Percentiles rank a stretch among this genome's conserved stretches.
Conservation (phyloP, 1,140 invertebrate species). For the Chironomus striatipennis region DNA sequence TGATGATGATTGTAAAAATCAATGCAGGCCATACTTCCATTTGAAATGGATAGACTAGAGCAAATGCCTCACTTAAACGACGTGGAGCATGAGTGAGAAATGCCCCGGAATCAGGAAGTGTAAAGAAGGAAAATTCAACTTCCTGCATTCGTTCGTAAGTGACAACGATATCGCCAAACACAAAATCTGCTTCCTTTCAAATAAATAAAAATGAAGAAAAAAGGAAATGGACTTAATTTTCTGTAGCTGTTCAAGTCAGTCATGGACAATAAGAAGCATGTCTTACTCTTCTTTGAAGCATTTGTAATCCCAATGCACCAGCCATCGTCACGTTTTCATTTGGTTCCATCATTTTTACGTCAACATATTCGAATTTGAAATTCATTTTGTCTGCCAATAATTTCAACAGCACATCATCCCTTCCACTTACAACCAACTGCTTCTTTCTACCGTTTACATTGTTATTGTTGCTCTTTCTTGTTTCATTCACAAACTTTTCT, state of each 20-base stretch:
- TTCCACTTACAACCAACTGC: slow-evolving; percentile 43
- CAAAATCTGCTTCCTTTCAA: slow-evolving; percentile 55
- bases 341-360: slow-evolving; percentile 47
- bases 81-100: slow-evolving; percentile 61
- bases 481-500: too few relatives aligned
- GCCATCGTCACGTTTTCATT: slow-evolving; percentile 52
- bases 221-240: not conserved
- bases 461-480: too few relatives aligned
- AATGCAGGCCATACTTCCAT: slow-evolving; percentile 54
- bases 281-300: slow-evolving; percentile 54
- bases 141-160: slow-evolving; percentile 56
- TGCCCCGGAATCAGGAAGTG: slow-evolving; percentile 58
- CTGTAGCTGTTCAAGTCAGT: not conserved
- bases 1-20: slow-evolving; percentile 43
- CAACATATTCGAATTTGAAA: slow-evolving; percentile 57
- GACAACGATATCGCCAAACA: slow-evolving; percentile 58
- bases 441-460: too few relatives aligned
- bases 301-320: slow-evolving; percentile 50
- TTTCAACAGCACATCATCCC: slow-evolving; percentile 54
- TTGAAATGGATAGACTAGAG: slow-evolving; percentile 57
- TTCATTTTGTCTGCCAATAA: slow-evolving; percentile 55
- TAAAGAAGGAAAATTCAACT: slow-evolving; percentile 62
- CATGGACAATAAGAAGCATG: not conserved
- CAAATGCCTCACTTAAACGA: slow-evolving; percentile 56
- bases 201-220: not conserved